These are phyloP conservation scores for Hermatobates lingyangjiaoensis DNA, from an alignment of 1,140 invertebrate species.

Conservation along the genomic window DNA sequence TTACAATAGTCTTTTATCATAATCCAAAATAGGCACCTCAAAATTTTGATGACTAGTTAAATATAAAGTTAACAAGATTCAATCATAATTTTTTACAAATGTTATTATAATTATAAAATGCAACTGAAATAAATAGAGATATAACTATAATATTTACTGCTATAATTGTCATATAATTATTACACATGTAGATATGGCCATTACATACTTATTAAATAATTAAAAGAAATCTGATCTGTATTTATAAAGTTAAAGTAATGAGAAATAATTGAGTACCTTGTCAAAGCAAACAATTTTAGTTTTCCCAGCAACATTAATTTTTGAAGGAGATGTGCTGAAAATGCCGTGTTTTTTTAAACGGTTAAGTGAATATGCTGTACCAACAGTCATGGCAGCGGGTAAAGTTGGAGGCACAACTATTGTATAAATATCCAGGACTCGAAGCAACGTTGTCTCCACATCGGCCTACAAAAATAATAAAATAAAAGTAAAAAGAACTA, in stretches of 20 bases:
- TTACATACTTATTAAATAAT: background rate
- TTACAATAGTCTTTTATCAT: too few relatives aligned
- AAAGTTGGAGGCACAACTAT: constrained; percentile 85
- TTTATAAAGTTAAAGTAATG: background rate
- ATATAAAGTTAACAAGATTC: too few relatives aligned
- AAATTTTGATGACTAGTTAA: too few relatives aligned
- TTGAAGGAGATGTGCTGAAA: constrained; percentile 73
- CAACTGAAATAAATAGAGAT: background rate
- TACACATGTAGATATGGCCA: background rate
- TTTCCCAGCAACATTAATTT: constrained; percentile 73
- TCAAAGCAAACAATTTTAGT: constrained; percentile 87
- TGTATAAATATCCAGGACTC: constrained; percentile 74
- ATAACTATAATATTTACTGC: background rate
- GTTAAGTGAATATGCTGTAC: constrained; percentile 58
- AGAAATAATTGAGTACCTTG: constrained; percentile 37
- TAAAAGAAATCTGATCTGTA: background rate
- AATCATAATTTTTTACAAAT: too few relatives aligned
- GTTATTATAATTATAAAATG: too few relatives aligned
- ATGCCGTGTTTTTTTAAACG: constrained; percentile 57
- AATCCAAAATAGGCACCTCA: too few relatives aligned
- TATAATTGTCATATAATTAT: background rate
- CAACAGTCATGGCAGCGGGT: constrained; percentile 83
- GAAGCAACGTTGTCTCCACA: constrained; percentile 28
- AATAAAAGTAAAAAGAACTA: constrained; percentile 4
- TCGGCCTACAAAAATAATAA: constrained; percentile 18